Conservation (phyloP, 2,113 vertebrate genomes). For the Cochlearius cochlearius region DNA sequence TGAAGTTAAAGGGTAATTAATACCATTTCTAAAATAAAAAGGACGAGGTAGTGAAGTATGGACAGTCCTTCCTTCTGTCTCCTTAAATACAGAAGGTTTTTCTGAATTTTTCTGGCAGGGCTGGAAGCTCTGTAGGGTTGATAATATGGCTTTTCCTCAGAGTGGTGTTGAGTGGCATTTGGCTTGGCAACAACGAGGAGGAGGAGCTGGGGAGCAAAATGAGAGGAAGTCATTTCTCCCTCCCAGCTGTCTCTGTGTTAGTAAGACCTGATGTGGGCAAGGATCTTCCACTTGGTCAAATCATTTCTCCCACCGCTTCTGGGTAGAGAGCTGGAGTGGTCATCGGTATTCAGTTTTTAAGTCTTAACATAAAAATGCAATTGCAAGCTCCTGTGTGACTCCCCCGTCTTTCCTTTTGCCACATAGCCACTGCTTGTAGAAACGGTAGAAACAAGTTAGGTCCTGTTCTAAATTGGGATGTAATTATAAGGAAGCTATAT, state of each 20-base stretch:
- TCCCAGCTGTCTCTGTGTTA: background rate
- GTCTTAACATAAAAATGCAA: background rate
- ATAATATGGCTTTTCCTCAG: background rate
- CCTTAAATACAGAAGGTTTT: background rate
- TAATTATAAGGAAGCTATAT: conserved; percentile 46
- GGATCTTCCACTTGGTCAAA: background rate
- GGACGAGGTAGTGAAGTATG: background rate
- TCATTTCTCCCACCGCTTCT: background rate
- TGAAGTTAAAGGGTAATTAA: conserved; percentile 79
- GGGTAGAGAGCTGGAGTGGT: background rate
- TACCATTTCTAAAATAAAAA: background rate
- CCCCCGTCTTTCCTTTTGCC: background rate
- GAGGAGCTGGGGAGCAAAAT: background rate
- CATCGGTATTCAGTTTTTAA: background rate
- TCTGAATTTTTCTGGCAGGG: background rate
- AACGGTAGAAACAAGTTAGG: background rate
- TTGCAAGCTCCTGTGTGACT: background rate
- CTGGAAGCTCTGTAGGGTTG: background rate
- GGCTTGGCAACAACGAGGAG: background rate
- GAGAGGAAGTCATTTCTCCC: background rate
- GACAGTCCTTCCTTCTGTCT: background rate
- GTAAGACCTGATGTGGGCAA: background rate
- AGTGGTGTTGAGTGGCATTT: background rate
- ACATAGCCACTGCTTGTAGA: background rate
- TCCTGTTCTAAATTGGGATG: conserved; percentile 51